Conservation (phyloP, 2,113 vertebrate genomes). For the Oriolus oriolus region DNA sequence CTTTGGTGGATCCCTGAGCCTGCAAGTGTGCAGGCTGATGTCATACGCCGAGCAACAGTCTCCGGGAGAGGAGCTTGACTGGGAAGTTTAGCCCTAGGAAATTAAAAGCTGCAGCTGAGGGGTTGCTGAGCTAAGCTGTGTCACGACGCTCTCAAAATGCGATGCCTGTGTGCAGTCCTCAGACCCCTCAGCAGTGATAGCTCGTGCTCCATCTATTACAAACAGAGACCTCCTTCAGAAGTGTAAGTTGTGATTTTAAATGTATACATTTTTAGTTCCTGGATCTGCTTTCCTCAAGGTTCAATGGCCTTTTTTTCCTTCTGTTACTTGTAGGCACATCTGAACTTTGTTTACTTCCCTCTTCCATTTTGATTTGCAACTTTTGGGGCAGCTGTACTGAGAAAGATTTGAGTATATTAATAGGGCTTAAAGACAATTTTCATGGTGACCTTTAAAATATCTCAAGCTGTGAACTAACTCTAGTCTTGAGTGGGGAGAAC, state of each 20-base stretch:
- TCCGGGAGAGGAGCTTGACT: conserved; percentile 22
- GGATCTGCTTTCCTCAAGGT: neutral
- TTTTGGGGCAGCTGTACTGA: neutral
- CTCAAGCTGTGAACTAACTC: neutral
- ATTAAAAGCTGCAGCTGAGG: neutral
- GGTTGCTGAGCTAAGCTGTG: neutral
- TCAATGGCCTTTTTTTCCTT: neutral
- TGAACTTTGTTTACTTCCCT: neutral
- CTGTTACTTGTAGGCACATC: neutral
- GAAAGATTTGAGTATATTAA: neutral
- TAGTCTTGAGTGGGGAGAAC: neutral
- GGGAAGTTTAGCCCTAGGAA: conserved; percentile 4
- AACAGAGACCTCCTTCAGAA: conserved; percentile 31
- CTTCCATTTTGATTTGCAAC: neutral
- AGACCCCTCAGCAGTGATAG: conserved; percentile 55
- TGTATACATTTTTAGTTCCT: neutral
- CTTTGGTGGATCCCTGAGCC: conserved; percentile 18
- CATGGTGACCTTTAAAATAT: neutral
- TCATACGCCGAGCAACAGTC: conserved; percentile 25
- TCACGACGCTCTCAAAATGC: conserved; percentile 39
- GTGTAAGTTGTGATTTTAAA: conserved; percentile 51
- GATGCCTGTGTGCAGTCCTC: conserved; percentile 58
- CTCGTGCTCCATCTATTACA: conserved; percentile 56
- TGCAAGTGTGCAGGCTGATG: conserved; percentile 41
- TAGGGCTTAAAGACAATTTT: neutral